phyloP scores from a whole-genome alignment of 2,888 invertebrate species.

The Campopleginae sp. region DNA sequence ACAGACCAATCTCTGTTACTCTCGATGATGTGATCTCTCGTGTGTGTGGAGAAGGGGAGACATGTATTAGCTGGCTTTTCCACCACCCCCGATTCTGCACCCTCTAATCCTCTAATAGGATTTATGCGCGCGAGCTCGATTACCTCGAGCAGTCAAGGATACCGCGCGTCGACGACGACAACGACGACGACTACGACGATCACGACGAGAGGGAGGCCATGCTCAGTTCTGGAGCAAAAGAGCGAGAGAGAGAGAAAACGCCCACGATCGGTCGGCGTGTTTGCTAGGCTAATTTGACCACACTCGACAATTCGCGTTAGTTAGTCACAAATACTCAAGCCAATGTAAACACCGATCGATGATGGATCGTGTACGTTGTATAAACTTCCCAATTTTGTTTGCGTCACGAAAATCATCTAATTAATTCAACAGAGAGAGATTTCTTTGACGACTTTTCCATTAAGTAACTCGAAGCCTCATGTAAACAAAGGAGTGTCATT shows the following conservation, averaged over 20 bases:
- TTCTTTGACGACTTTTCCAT: background rate
- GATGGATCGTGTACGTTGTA: constrained; percentile 4
- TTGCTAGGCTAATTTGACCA: constrained; percentile 69
- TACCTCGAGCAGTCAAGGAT: constrained; percentile 81
- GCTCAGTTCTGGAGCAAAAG: constrained; percentile 11
- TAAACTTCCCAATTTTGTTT: background rate
- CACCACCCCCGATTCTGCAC: constrained; percentile 71
- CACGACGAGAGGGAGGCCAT: constrained; percentile 47
- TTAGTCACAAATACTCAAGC: constrained; percentile 34
- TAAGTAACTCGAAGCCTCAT: background rate
- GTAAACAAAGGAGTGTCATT: background rate
- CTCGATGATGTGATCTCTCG: constrained; percentile 42
- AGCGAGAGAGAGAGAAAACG: constrained; percentile 49
- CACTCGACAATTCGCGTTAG: constrained; percentile 62
- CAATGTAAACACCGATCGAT: constrained; percentile 31
- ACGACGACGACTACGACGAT: constrained; percentile 71
- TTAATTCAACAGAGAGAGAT: constrained; percentile 2
- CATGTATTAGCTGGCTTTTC: constrained; percentile 53
- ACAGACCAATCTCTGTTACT: constrained; percentile 49
- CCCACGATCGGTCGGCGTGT: constrained; percentile 67
- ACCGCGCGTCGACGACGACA: constrained; percentile 73
- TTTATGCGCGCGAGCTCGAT: constrained; percentile 83
- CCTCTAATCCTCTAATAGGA: constrained; percentile 83
- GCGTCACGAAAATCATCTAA: background rate
- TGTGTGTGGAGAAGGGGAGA: background rate